Conservation (phyloP, 1,140 invertebrate genomes). For the Philopotamus ludificatus region DNA sequence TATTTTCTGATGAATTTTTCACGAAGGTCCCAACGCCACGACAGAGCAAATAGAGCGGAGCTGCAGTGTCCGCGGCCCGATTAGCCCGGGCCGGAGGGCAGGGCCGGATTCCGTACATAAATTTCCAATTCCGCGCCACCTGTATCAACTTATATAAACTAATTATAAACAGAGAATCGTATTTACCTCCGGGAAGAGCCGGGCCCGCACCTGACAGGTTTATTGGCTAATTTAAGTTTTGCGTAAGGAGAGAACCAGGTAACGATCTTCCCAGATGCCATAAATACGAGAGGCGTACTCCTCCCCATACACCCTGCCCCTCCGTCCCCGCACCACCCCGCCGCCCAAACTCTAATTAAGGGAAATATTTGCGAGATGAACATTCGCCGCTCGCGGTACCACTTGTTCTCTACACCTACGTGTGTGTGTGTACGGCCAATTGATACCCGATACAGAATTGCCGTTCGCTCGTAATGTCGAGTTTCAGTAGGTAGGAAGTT, state of each 20-base stretch:
- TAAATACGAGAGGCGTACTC: slow-evolving; percentile 31
- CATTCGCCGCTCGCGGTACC: slow-evolving; percentile 25
- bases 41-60: no score
- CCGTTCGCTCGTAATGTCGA: no score
- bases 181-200: slow-evolving; percentile 45
- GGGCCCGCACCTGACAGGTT: slow-evolving; percentile 52
- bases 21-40: no score
- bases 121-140: neutral
- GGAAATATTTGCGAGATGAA: slow-evolving; percentile 39
- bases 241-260: slow-evolving; percentile 44
- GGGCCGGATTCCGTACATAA: neutral
- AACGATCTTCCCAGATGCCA: slow-evolving; percentile 41
- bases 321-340: slow-evolving; percentile 17
- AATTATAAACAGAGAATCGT: slow-evolving; percentile 43
- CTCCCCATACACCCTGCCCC: neutral
- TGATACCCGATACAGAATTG: no score
- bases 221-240: slow-evolving; percentile 59
- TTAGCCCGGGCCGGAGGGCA: neutral
- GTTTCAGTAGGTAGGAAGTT: no score
- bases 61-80: neutral
- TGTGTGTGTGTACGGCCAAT: no score
- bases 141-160: slow-evolving; percentile 41
- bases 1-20: no score
- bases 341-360: slow-evolving; percentile 36
- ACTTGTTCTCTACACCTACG: no score